phyloP scores from a whole-genome alignment of 2,113 vertebrate species.

The Axis porcinus region DNA sequence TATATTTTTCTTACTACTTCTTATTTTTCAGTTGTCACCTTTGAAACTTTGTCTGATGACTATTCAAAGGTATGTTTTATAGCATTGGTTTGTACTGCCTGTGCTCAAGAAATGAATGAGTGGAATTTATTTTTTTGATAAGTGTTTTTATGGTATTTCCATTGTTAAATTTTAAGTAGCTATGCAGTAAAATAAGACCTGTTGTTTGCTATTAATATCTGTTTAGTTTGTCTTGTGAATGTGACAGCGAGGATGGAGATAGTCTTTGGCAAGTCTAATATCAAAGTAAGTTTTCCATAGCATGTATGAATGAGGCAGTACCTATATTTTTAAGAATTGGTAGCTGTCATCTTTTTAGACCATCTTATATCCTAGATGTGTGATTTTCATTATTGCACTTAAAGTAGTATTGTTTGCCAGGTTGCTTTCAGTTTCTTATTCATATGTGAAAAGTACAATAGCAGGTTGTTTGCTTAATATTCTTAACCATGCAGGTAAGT shows the following conservation, averaged over 20 bases:
- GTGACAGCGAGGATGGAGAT: neutral
- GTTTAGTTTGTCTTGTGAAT: neutral
- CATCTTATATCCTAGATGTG: neutral
- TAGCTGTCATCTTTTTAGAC: neutral
- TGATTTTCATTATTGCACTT: neutral
- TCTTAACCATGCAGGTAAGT: neutral
- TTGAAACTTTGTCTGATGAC: conserved; percentile 97
- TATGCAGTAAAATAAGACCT: neutral
- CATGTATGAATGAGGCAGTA: neutral
- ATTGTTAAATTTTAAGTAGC: neutral
- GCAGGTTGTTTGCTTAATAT: neutral
- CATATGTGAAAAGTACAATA: neutral
- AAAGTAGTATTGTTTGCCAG: neutral
- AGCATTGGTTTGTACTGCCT: neutral
- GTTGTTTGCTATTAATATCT: neutral
- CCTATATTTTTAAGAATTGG: neutral
- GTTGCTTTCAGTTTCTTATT: neutral
- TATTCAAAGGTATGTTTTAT: conserved; percentile 93
- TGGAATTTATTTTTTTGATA: neutral
- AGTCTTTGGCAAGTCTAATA: neutral
- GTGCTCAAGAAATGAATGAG: neutral
- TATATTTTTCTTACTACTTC: conserved; percentile 49
- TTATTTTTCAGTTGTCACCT: conserved; percentile 90
- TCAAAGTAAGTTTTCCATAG: neutral
- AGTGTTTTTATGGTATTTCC: neutral